These are phyloP conservation scores for Harpalus rubripes DNA, from an alignment of 2,888 invertebrate species.

Conservation along the genomic window DNA sequence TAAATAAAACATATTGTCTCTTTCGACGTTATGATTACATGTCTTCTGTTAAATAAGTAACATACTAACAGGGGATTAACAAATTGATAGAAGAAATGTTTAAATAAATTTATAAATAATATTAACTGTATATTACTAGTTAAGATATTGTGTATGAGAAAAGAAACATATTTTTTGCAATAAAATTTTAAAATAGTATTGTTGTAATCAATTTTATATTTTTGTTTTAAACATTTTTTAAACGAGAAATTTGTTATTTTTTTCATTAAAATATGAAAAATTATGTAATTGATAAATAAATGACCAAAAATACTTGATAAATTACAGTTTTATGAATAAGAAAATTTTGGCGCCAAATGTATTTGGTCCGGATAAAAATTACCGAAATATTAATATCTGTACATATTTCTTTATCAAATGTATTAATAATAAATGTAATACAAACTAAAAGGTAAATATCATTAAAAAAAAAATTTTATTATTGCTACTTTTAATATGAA, in stretches of 20 bases:
- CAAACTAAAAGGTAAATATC: too few relatives aligned
- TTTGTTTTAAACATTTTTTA: not conserved
- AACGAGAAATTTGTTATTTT: not conserved
- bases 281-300: too few relatives aligned
- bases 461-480: too few relatives aligned
- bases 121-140: not conserved
- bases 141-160: constrained; percentile 12
- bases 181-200: constrained; percentile 29
- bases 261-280: too few relatives aligned
- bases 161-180: constrained; percentile 46
- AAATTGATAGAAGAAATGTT: not conserved
- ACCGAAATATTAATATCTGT: too few relatives aligned
- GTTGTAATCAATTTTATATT: not conserved
- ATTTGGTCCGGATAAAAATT: too few relatives aligned
- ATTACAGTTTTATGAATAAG: too few relatives aligned
- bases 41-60: not conserved
- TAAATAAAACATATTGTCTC: not conserved
- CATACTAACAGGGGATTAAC: not conserved
- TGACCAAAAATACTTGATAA: too few relatives aligned
- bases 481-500: too few relatives aligned
- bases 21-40: not conserved
- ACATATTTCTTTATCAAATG: too few relatives aligned
- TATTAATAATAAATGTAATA: too few relatives aligned
- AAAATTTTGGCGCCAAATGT: too few relatives aligned
- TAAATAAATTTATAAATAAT: not conserved